These are phyloP conservation scores for Lamprotornis superbus DNA, from an alignment of 2,113 vertebrate genomes.

Conservation along the genomic window DNA sequence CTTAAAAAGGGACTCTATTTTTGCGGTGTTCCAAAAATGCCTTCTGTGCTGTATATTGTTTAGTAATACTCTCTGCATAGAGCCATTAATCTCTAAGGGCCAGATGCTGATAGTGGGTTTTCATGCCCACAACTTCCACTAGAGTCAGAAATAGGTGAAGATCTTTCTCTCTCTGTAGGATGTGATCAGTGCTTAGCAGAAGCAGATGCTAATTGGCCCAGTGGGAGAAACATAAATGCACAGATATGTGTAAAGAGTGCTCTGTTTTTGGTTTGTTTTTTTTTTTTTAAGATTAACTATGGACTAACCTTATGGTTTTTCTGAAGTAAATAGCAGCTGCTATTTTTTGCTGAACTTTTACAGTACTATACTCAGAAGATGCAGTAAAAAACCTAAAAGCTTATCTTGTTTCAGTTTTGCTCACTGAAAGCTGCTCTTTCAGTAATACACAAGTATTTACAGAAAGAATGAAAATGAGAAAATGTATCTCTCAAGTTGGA, in stretches of 20 bases:
- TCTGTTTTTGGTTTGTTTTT: not conserved
- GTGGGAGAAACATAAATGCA: not conserved
- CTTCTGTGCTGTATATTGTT: slow-evolving; percentile 45
- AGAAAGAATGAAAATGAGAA: not conserved
- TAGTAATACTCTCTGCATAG: slow-evolving; percentile 24
- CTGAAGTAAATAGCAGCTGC: not conserved
- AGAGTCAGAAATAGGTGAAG: not conserved
- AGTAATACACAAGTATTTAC: not conserved
- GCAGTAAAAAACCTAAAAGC: not conserved
- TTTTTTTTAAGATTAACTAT: not conserved
- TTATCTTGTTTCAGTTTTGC: not conserved
- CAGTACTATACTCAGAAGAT: not conserved
- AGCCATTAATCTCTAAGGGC: not conserved
- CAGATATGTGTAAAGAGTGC: not conserved
- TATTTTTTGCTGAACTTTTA: not conserved
- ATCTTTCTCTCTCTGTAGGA: not conserved
- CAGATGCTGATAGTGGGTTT: not conserved
- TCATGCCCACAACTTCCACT: not conserved
- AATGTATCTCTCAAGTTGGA: not conserved
- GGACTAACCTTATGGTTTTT: not conserved
- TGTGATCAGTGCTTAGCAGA: not conserved
- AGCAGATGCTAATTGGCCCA: not conserved
- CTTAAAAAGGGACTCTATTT: slow-evolving; percentile 58
- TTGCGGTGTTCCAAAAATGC: slow-evolving; percentile 42
- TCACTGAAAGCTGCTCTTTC: not conserved